Evolutionary conservation across 1,140 invertebrate species (phyloP), one percentile per base, ranked within the genome.

Genomic region (Pseudomyrmex flavicornis): DNA sequence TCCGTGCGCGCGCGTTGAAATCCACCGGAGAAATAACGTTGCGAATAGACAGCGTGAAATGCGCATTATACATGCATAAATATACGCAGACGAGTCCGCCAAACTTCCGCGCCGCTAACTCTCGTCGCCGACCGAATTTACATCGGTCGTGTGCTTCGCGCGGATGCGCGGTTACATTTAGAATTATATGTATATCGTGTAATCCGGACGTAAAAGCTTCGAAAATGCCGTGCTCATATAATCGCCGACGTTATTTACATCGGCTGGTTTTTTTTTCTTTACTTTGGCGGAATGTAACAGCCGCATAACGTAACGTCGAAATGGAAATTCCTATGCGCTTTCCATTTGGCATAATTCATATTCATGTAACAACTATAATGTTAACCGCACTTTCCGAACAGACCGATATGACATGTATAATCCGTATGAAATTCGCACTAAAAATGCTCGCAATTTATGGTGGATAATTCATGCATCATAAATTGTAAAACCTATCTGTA

Each of bases 41-140:
- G 69, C 63, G 82, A 70, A 65, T 75, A 83, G 66, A 80, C 62
- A 80, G 48, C 63, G 76, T 70, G 65, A 73, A 62, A 84, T 73
- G 69, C 48, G 52, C 58, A 83, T 83, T 83, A 82, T 56, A 62
- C 77, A 54, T 75, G 77, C 85, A 85, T 86, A 83, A 87, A 87
- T 87, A 58, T 54, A 75, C 35, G 54, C 61, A 35, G 50, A 48
- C 74, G n/a, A 69, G 61, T 13, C 20, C 65, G 63, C 76, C 66
- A 56, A 80, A 59, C 35, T 79, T 80, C 66, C 76, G 54, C 66
- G 44, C 20, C 22, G 54, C 22, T 70, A 48, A 70, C 35, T 70
- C 61, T 70, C 61, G 44, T 17, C 62, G 62, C 17, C 50, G 26
- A 52, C 8, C 66, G 35, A 72, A 86, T 85, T 86, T 66, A 46